These are phyloP conservation scores for Oxystoma pomonae DNA, from an alignment of 2,888 invertebrate genomes.

Conservation along the genomic window DNA sequence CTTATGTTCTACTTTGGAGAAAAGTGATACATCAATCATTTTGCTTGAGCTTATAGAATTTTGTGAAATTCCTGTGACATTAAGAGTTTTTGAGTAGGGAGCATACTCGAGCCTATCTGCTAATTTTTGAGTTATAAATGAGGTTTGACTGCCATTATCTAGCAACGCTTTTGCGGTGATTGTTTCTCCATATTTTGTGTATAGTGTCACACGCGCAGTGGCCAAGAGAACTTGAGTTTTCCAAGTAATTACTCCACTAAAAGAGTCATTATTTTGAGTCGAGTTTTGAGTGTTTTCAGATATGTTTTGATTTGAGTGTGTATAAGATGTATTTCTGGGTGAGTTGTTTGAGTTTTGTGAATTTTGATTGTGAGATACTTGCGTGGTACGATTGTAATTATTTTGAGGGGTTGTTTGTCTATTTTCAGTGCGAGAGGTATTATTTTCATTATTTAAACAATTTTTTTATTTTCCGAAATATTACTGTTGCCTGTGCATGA, in stretches of 20 bases:
- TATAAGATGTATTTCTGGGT: too few relatives aligned
- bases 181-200: neutral
- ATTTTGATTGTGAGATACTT: neutral
- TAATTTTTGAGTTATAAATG: constrained; percentile 17
- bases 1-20: neutral
- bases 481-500: too few relatives aligned
- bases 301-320: too few relatives aligned
- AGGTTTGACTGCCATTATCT: constrained; percentile 19
- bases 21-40: constrained; percentile 5
- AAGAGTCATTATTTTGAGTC: too few relatives aligned
- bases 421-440: neutral
- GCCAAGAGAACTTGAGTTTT: constrained; percentile 16
- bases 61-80: neutral
- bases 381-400: neutral
- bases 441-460: neutral
- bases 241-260: constrained; percentile 10
- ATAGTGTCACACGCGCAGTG: constrained; percentile 14
- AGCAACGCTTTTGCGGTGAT: constrained; percentile 14
- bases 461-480: too few relatives aligned
- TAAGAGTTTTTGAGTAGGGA: constrained; percentile 4
- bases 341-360: neutral
- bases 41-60: neutral
- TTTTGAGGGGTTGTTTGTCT: neutral
- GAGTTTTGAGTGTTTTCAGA: too few relatives aligned
- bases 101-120: constrained; percentile 4